Evolutionary conservation across 2,113 vertebrate genomes (phyloP).

Genomic region (Grantiella picta): DNA sequence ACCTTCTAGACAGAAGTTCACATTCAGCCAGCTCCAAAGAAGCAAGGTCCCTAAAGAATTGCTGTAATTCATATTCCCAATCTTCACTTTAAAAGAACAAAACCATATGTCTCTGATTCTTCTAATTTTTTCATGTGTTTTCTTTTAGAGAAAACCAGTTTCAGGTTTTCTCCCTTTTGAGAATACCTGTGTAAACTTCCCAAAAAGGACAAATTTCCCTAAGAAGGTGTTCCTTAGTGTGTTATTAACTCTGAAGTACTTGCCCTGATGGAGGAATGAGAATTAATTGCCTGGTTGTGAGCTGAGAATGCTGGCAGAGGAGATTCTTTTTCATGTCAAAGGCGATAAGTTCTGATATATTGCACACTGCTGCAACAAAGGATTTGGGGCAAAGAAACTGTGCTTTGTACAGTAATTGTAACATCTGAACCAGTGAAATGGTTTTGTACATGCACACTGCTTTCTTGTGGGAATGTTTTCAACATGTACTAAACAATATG

Average conservation of each 20-base stretch:
- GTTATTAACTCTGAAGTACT: not conserved
- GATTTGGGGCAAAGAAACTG: not conserved
- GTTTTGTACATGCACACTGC: not conserved
- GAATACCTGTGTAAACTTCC: not conserved
- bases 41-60: not conserved
- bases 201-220: not conserved
- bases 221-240: not conserved
- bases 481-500: not conserved
- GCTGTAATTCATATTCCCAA: not conserved
- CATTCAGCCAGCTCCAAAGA: not conserved
- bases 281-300: constrained; percentile 23
- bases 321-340: constrained; percentile 32
- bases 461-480: not conserved
- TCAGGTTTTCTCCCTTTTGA: not conserved
- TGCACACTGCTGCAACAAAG: not conserved
- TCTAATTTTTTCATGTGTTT: not conserved
- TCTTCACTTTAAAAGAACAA: not conserved
- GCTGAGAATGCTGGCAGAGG: not conserved
- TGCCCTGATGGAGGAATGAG: not conserved
- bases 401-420: not conserved
- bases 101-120: fast-evolving
- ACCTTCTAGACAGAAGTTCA: not conserved
- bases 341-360: not conserved
- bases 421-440: not conserved
- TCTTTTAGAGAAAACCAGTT: not conserved